Evolutionary conservation across 1,140 invertebrate species (phyloP).

Genomic region (Trigoniulus corallinus): DNA sequence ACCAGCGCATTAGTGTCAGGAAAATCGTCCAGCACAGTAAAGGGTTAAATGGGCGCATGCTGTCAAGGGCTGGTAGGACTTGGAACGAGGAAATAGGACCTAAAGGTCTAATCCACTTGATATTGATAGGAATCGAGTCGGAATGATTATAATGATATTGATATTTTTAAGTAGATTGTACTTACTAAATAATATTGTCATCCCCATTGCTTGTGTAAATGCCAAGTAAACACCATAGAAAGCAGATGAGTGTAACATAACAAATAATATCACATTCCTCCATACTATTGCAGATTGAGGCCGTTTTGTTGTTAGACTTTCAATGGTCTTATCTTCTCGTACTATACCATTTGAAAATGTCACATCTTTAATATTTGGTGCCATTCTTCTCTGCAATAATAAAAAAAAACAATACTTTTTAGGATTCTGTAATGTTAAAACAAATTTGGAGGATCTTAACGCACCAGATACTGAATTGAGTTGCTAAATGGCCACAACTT

Average conservation of each 20-base stretch:
- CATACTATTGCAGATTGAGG: constrained; percentile 48
- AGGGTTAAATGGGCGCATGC: no score
- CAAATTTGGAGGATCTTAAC: no score
- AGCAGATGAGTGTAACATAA: constrained; percentile 65
- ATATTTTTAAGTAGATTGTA: constrained; percentile 11
- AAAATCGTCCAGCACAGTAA: no score
- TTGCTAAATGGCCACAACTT: no score
- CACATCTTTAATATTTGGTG: background rate
- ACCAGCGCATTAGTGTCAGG: no score
- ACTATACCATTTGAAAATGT: background rate
- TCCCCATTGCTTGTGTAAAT: constrained; percentile 56
- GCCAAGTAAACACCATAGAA: constrained; percentile 68
- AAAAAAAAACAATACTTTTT: no score
- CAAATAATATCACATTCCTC: constrained; percentile 77
- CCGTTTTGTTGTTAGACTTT: background rate
- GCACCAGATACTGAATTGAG: no score
- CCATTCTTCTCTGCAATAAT: background rate
- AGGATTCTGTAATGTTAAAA: no score
- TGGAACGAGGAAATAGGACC: background rate
- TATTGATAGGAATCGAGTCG: background rate
- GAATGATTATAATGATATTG: background rate
- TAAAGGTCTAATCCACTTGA: background rate
- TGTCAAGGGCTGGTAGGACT: background rate
- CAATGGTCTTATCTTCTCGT: background rate
- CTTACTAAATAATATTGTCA: constrained; percentile 61